Base-by-base conservation (phyloP, 1,140 invertebrate species). In the Manduca sexta region DNA sequence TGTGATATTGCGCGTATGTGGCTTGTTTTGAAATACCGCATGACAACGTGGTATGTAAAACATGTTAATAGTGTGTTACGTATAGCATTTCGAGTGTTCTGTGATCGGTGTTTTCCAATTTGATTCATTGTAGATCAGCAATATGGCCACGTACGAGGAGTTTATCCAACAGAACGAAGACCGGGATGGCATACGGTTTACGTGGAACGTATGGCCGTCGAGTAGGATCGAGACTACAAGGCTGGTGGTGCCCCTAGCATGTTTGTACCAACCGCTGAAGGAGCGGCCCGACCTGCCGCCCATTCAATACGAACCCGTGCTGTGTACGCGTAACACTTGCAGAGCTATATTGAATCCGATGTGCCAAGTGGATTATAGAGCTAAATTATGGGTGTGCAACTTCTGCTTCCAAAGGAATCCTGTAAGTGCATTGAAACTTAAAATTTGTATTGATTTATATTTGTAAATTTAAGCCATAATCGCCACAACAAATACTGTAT, bases 141-240 rank as follows among this genome's bases (percentile, higher is more conserved):
- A 71, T 45, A 95, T 95, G 93, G 92, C 93, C 48, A 95, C 94
- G 7, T 97, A 96, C 78, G 95, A 97, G 79, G 96, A 99, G 87
- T 99, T 98, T 86, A 98, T 99, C 76, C 95, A 98, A 71, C 95
- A 97, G 81, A 97, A 98, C 86, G 97, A 99, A 86, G 97, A 98
- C 77, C 89, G 95, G n/a, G 97, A 99, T 89, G 98, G 98, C 14
- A 91, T 99, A 40, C 91, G 98, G 40, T 94, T 98, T 58, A 98
- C 97, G 0, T 99, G 98, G 98, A 99, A 99, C 86, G 95, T 99
- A 13, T 99, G 97, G 97, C 98, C 98, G 10, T 96, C 95, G 0
- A 98, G 95, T 64, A 90, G 96, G 46, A 90, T 99, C 18, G 98
- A 99, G 87, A 95, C 97, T 1, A 97, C 97, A 5, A 90, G 97